A percentile compares a stretch with the other conserved stretches of the same genome.
Conservation (phyloP, 1,140 invertebrate species). For the Lasaia peninsularis region DNA sequence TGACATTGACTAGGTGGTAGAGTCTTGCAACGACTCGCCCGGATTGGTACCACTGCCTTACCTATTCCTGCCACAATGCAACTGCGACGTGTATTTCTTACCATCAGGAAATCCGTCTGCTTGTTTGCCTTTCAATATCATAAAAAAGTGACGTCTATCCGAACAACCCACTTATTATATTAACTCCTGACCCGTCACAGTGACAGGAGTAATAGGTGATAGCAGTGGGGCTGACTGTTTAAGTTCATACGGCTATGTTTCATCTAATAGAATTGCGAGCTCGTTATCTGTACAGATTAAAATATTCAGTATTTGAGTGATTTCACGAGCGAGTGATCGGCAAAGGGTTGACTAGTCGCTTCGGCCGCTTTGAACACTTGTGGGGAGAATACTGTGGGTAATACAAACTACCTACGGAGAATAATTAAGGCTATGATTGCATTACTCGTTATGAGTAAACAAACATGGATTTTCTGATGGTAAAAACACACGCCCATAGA, state of each 20-base stretch:
- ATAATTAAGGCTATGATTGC: slow-evolving; percentile 8
- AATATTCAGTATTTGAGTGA: slow-evolving; percentile 77
- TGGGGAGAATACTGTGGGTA: slow-evolving; percentile 4
- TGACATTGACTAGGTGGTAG: no score
- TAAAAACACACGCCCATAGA: no score
- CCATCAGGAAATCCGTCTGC: no score
- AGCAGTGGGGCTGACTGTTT: slow-evolving; percentile 41
- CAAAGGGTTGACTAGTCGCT: slow-evolving; percentile 75
- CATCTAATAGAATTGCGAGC: slow-evolving; percentile 76
- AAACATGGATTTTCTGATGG: no score
- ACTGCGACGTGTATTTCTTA: no score
- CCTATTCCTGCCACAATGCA: no score
- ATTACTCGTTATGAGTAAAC: no score
- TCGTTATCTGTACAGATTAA: slow-evolving; percentile 77
- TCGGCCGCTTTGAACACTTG: slow-evolving; percentile 41
- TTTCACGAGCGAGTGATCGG: slow-evolving; percentile 74
- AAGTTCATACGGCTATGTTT: slow-evolving; percentile 71
- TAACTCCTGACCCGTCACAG: background rate
- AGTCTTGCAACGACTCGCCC: no score
- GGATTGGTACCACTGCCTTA: no score
- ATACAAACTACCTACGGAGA: slow-evolving; percentile 4
- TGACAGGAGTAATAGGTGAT: slow-evolving; percentile 1
- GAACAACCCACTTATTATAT: slow-evolving; percentile 1
- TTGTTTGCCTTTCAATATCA: no score
- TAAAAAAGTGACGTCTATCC: background rate